Conservation (phyloP, 2,888 invertebrate genomes). For the Diadegma fenestrale region DNA sequence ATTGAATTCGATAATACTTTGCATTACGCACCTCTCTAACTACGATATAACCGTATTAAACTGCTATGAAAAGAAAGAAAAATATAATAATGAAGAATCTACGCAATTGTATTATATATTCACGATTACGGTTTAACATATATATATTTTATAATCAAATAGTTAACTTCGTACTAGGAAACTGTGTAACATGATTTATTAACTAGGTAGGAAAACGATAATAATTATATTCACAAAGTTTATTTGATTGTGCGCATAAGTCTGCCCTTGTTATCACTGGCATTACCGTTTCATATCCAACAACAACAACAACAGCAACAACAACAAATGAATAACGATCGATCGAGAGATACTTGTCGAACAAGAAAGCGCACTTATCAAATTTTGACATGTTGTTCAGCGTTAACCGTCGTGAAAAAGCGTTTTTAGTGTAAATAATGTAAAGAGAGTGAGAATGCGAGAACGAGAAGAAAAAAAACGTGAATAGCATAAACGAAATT, state of each 20-base stretch:
- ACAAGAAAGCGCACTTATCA: slow-evolving; percentile 61
- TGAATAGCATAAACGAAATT: slow-evolving; percentile 82
- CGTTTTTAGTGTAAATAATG: slow-evolving; percentile 83
- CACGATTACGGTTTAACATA: slow-evolving; percentile 73
- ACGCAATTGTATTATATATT: slow-evolving; percentile 78
- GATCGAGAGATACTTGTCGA: slow-evolving; percentile 50
- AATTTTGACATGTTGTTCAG: slow-evolving; percentile 66
- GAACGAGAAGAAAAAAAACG: slow-evolving; percentile 21
- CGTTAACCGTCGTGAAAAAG: slow-evolving; percentile 73
- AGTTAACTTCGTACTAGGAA: slow-evolving; percentile 74
- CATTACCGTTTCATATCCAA: slow-evolving; percentile 71
- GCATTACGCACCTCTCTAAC: slow-evolving; percentile 60
- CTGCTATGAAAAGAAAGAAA: slow-evolving; percentile 47
- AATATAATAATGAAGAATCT: slow-evolving; percentile 52
- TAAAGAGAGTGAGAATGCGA: slow-evolving; percentile 75
- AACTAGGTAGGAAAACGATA: slow-evolving; percentile 62
- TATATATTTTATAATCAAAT: slow-evolving; percentile 80
- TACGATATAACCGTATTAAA: slow-evolving; percentile 56
- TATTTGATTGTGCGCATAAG: slow-evolving; percentile 68
- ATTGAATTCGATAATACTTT: slow-evolving; percentile 58
- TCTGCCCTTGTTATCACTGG: slow-evolving; percentile 70
- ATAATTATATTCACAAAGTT: slow-evolving; percentile 61
- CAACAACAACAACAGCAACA: slow-evolving; percentile 1
- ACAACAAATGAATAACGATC: slow-evolving; percentile 31
- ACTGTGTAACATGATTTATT: slow-evolving; percentile 67